phyloP scores from a whole-genome alignment of 2,113 vertebrate species.

The Muscicapa adusta region DNA sequence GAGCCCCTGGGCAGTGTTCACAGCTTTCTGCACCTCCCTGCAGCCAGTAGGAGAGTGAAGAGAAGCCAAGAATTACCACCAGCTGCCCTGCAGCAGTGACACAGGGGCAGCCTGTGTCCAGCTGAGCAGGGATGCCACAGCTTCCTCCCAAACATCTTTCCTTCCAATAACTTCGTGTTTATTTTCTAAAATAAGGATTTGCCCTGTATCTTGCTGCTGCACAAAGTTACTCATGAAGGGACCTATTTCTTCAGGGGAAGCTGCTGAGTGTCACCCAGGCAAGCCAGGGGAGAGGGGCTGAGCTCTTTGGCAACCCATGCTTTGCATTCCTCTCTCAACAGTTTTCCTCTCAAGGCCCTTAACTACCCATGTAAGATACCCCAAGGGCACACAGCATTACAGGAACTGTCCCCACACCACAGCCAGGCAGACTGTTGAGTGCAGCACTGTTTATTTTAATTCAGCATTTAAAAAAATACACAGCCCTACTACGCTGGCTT shows the following conservation, averaged over 20 bases:
- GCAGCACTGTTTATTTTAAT: constrained; percentile 16
- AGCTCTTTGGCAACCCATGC: not conserved
- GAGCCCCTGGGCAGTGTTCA: constrained; percentile 91
- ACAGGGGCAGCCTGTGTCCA: fast-evolving
- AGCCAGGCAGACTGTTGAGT: not conserved
- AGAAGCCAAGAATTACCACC: not conserved
- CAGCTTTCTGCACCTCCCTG: constrained; percentile 97
- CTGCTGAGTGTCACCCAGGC: not conserved
- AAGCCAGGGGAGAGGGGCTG: not conserved
- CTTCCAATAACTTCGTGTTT: not conserved
- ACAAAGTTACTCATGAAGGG: not conserved
- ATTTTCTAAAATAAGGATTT: not conserved
- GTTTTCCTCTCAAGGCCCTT: not conserved
- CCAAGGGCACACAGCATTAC: not conserved
- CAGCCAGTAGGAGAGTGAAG: not conserved
- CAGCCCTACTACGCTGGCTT: not conserved
- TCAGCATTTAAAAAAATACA: not conserved
- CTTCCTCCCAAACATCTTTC: not conserved
- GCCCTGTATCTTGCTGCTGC: not conserved
- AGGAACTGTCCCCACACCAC: not conserved
- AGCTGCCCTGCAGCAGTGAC: not conserved
- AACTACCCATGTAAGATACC: not conserved
- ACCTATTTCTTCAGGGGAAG: not conserved
- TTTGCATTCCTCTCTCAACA: not conserved
- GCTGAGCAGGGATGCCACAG: not conserved